Evolutionary conservation across 2,888 invertebrate genomes (phyloP).

Genomic region (Caradrina kadenii): DNA sequence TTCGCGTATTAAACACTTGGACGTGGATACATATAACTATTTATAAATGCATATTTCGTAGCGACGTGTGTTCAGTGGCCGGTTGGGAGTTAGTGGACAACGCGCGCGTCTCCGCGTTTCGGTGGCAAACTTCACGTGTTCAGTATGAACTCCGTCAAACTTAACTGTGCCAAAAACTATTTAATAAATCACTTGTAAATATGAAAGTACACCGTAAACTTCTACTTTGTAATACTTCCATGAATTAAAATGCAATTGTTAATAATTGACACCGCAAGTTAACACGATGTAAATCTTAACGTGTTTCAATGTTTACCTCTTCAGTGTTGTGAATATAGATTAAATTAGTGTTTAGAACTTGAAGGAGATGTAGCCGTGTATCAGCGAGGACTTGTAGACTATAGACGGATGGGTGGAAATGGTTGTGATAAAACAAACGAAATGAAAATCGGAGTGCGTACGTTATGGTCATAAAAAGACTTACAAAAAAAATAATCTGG

Average conservation of each 20-base stretch:
- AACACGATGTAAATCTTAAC: conserved; percentile 82
- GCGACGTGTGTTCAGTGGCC: conserved; percentile 80
- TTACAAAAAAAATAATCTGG: conserved; percentile 74
- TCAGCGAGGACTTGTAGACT: conserved; percentile 64
- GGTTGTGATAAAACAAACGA: conserved; percentile 84
- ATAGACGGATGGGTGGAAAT: conserved; percentile 74
- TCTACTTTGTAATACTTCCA: conserved; percentile 72
- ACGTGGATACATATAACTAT: conserved; percentile 83
- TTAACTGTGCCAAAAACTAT: conserved; percentile 84
- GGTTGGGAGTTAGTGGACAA: conserved; percentile 74
- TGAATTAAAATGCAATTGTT: conserved; percentile 76
- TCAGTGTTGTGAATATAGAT: conserved; percentile 89
- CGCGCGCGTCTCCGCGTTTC: conserved; percentile 73
- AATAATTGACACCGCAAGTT: conserved; percentile 71
- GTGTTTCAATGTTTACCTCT: conserved; percentile 88
- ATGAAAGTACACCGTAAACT: conserved; percentile 69
- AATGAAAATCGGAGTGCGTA: conserved; percentile 68
- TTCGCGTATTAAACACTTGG: conserved; percentile 79
- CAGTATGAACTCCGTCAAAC: conserved; percentile 77
- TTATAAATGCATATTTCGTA: conserved; percentile 84
- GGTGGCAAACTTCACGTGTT: conserved; percentile 77
- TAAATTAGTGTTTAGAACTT: conserved; percentile 72
- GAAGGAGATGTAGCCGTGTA: conserved; percentile 74
- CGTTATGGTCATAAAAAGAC: conserved; percentile 76
- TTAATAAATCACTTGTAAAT: conserved; percentile 73